Base-by-base conservation (phyloP, 2,888 invertebrate genomes). In the Pseudococcus longispinus region DNA sequence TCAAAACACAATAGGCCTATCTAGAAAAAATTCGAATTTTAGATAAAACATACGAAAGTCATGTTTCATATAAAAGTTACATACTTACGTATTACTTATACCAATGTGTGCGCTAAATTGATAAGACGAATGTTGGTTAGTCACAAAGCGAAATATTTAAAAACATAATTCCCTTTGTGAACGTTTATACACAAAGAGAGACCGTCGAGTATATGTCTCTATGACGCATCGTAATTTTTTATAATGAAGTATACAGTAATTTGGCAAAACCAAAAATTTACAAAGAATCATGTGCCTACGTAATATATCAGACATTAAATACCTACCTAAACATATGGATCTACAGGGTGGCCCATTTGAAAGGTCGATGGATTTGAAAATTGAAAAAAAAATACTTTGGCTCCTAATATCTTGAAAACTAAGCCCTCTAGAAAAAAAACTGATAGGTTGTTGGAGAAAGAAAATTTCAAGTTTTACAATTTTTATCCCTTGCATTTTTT, bases 151-250 rank as follows among this genome's bases (percentile, higher is more conserved):
- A 23, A 60, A 51, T n/a, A 51, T n/a, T 51, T 51, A n/a, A 51
- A 51, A 51, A 51, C 4, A 51, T 51, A 13, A 46, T 46, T 46
- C 44, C 13, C 13, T 46, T 46, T 51, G 4, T 5, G 51, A 15
- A n/a, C n/a, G 51, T 3, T 11, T 60, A 11, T 23, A 60, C 20
- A 55, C 55, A 55, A 55, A 55, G 55, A 23, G 23, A 60, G 8
- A 8, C 0, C 1, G 20, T 60, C 9, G 20, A 11, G 9, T 20
- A 23, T n/a, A n/a, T 51, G 60, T 23, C 11, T 60, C 20, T 23
- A 60, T 60, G 60, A 60, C 60, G 60, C 60, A 60, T 60, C 8
- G 60, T 60, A 60, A 55, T 20, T 60, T 60, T 60, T 60, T 55
- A 18, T 55, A 23, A 60, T 60, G n/a, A n/a, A n/a, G n/a, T 60